Evolutionary conservation across 1,140 invertebrate genomes (phyloP), one percentile per base, ranked within the genome.

Genomic region (Pomacea maculata): DNA sequence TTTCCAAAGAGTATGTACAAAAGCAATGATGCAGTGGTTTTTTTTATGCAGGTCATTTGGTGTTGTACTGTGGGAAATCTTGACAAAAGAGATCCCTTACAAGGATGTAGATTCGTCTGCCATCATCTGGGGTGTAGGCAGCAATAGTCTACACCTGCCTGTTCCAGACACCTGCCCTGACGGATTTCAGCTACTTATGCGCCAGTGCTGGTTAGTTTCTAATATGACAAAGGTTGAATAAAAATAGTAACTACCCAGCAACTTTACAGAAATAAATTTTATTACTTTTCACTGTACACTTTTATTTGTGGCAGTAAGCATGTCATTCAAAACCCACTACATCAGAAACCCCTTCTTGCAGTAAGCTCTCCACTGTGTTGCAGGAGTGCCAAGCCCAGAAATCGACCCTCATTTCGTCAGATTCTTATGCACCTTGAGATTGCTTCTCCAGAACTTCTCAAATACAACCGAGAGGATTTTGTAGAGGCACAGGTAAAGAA

Each of bases 61-160:
- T 45, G 97, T 99, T 0, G 97, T 99, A 6, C 92, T 99, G 21
- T 99, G 98, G 98, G 98, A 99, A 92, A 92, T 99, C 83, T 91
- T 99, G 15, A 99, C 97, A 9, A 96, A 97, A 87, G 97, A 99
- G 92, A 95, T 97, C 76, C 98, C 98, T 1, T 99, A 99, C 90
- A 97, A 97, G 89, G 97, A 98, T 89, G 95, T 99, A 17, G 97
- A 99, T 91, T 97, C 97, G 8, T 97, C 97, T 25, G 97, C 97
- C 70, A 97, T 99, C 71, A 99, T 99, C 92, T 99, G 96, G 95
- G 97, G 98, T 19, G 98, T 99, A 11, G 98, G 98, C 8, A 97
- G 95, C 85, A 96, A 97, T 90, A 97, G 96, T 76, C 93, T 98
- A 3, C 94, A 95, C 85, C 93, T 99, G 61, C 97, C 97, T 1